A percentile compares a stretch with the other conserved stretches of the same genome.
These are phyloP conservation scores for Valencia hispanica DNA, from an alignment of 2,797 vertebrate genomes.

Conservation along the genomic window DNA sequence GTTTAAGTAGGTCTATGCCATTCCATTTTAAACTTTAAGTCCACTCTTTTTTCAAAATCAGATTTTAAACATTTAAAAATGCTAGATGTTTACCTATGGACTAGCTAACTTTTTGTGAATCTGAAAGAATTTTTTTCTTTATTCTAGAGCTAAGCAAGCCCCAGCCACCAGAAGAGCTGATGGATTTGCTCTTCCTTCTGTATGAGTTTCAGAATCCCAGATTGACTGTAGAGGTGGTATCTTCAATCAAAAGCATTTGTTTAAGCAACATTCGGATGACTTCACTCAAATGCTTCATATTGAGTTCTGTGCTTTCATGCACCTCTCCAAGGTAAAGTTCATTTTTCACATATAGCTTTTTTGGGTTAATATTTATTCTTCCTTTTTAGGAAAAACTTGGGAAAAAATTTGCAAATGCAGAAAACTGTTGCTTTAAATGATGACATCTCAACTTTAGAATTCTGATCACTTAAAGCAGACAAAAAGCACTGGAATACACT, in stretches of 20 bases:
- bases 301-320: slow-evolving; percentile 87
- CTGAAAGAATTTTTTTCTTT: slow-evolving; percentile 2
- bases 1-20: no score
- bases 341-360: neutral
- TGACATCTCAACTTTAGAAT: no score
- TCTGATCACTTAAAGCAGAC: no score
- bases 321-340: slow-evolving; percentile 73
- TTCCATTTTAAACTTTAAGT: no score
- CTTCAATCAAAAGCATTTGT: slow-evolving; percentile 84
- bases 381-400: neutral
- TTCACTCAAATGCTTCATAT: slow-evolving; percentile 90
- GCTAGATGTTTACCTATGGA: no score
- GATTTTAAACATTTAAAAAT: no score
- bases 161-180: slow-evolving; percentile 89
- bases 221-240: slow-evolving; percentile 88
- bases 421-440: no score
- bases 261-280: slow-evolving; percentile 90
- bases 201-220: slow-evolving; percentile 96
- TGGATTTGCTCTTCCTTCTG: slow-evolving; percentile 94
- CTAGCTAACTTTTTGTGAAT: neutral
- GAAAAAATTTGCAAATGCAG: no score
- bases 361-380: neutral
- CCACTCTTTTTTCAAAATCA: no score
- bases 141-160: slow-evolving; percentile 77
- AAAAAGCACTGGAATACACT: no score